These are phyloP conservation scores for Pangasius sanitwongsei DNA, from an alignment of 2,797 vertebrate species.

Conservation along the genomic window DNA sequence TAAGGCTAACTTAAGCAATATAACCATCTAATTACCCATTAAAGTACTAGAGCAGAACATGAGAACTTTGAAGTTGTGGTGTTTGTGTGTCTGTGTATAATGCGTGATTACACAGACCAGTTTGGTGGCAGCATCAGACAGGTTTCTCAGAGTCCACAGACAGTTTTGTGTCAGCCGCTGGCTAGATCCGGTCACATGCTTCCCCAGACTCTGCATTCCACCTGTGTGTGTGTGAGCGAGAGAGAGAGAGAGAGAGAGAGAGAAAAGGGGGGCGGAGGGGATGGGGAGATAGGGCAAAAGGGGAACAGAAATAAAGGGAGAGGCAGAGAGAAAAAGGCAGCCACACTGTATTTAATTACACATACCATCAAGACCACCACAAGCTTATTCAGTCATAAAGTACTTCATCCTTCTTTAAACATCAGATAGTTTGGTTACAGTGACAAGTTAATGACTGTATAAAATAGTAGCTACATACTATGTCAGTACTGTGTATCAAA, in stretches of 20 bases:
- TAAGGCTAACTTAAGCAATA: background rate
- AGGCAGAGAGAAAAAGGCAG: background rate
- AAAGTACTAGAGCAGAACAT: background rate
- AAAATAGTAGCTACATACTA: background rate
- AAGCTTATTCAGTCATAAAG: background rate
- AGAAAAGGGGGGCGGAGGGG: background rate
- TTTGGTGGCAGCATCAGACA: conserved; percentile 96
- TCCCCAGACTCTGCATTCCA: conserved; percentile 95
- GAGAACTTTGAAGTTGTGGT: background rate
- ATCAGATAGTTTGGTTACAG: too few relatives aligned
- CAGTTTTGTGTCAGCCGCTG: conserved; percentile 94
- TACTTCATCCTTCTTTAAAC: too few relatives aligned
- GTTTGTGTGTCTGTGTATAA: background rate
- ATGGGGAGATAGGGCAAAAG: background rate
- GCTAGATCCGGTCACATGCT: conserved; percentile 87
- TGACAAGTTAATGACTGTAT: background rate
- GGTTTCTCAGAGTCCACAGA: conserved; percentile 95
- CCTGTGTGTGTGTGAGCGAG: conserved; percentile 73
- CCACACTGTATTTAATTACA: background rate
- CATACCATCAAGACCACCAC: background rate
- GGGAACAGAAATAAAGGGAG: background rate
- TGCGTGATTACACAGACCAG: conserved; percentile 76
- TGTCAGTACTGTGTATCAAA: background rate
- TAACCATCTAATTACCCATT: background rate
- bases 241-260: too few relatives aligned